These are phyloP conservation scores for Wiebesia pumilae DNA, from an alignment of 1,140 invertebrate genomes.

Conservation along the genomic window DNA sequence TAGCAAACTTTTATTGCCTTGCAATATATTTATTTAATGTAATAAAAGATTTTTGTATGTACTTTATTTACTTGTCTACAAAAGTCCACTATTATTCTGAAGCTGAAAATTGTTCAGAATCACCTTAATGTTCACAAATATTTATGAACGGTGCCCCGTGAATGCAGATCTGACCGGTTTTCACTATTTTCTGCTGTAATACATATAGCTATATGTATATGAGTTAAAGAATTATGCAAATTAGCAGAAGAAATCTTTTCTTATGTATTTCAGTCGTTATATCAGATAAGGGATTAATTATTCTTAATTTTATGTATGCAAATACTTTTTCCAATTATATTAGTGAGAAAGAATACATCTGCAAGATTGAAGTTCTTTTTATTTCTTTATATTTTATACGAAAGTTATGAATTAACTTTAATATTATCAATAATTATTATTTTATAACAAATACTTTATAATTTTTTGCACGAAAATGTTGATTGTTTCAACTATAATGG, in stretches of 20 bases:
- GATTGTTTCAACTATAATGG: too few relatives aligned
- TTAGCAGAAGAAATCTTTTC: background rate
- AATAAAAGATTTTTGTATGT: too few relatives aligned
- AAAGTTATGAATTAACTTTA: background rate
- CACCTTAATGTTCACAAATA: background rate
- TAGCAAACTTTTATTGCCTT: too few relatives aligned
- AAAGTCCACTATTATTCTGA: background rate
- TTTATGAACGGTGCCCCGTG: background rate
- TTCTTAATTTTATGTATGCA: background rate
- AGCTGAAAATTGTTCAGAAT: background rate
- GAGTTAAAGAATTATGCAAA: background rate
- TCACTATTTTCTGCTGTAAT: background rate
- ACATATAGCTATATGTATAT: background rate
- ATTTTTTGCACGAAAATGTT: too few relatives aligned
- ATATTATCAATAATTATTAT: background rate
- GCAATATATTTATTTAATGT: too few relatives aligned
- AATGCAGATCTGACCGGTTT: slow-evolving; percentile 3
- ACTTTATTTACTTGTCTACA: too few relatives aligned
- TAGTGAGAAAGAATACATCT: background rate
- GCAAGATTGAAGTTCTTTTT: background rate
- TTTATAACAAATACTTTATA: background rate
- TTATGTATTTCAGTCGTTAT: background rate
- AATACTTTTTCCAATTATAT: background rate
- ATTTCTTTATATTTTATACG: background rate
- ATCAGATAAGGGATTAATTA: slow-evolving; percentile 8